Percentiles rank a stretch among this genome's conserved stretches.
phyloP scores from a whole-genome alignment of 2,113 vertebrate genomes.

The Coturnix japonica region DNA sequence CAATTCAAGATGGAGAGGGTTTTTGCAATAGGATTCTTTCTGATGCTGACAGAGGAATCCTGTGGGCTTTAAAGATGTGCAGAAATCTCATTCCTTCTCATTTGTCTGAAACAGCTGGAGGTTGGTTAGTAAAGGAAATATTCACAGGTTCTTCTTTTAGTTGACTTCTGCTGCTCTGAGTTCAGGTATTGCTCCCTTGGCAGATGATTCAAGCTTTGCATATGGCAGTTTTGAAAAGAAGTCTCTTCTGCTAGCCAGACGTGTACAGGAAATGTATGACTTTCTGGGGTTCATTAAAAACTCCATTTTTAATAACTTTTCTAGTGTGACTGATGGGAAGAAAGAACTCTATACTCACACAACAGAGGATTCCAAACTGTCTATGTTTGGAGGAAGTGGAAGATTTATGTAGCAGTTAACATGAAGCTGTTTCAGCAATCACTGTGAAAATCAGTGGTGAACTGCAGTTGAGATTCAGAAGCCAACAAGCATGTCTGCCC shows the following conservation, averaged over 20 bases:
- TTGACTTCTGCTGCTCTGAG: not conserved
- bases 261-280: conserved; percentile 34
- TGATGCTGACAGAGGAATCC: conserved; percentile 25
- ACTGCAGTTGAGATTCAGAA: conserved; percentile 28
- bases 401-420: conserved; percentile 52
- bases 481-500: conserved; percentile 1
- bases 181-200: conserved; percentile 10
- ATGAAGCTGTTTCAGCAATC: conserved; percentile 26
- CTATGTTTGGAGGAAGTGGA: not conserved
- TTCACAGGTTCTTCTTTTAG: not conserved
- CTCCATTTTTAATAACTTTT: conserved; percentile 52
- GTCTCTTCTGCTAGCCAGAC: not conserved
- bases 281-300: conserved; percentile 63
- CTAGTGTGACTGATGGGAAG: conserved; percentile 49
- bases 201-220: conserved; percentile 1
- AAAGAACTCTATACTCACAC: conserved; percentile 35
- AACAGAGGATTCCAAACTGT: conserved; percentile 54
- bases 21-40: conserved; percentile 46
- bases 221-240: conserved; percentile 3
- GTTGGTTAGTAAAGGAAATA: not conserved
- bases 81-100: not conserved
- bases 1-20: conserved; percentile 11
- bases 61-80: not conserved
- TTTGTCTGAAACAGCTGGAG: not conserved
- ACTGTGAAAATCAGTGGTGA: conserved; percentile 28